These are phyloP conservation scores for Platerodrilus igneus DNA, from an alignment of 2,888 invertebrate genomes.

Conservation along the genomic window DNA sequence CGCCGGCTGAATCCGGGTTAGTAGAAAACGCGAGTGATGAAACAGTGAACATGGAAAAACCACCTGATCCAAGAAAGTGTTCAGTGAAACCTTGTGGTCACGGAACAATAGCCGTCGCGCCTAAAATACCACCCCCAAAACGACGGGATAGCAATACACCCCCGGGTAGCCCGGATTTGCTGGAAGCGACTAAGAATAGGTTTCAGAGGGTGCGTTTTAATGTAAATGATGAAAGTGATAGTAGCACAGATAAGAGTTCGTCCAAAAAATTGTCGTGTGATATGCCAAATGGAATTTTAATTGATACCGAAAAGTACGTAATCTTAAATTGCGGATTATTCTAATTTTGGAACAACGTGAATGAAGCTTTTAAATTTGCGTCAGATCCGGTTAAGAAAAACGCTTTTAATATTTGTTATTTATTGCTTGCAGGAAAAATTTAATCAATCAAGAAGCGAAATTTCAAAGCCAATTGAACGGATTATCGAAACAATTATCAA, in stretches of 20 bases:
- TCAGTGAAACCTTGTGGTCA: conserved; percentile 46
- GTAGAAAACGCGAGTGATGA: conserved; percentile 33
- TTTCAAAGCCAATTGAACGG: conserved; percentile 58
- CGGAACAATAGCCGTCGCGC: conserved; percentile 43
- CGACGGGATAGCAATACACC: conserved; percentile 37
- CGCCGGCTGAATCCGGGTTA: conserved; percentile 32
- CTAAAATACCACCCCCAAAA: conserved; percentile 34
- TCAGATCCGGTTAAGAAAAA: no score
- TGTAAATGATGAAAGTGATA: no score
- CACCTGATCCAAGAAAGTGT: conserved; percentile 11
- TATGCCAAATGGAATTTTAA: conserved; percentile 5
- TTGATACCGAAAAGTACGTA: conserved; percentile 15
- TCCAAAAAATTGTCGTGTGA: not conserved
- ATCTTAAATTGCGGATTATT: conserved; percentile 1
- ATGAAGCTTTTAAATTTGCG: no score
- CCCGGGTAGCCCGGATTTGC: conserved; percentile 41
- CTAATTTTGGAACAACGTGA: conserved; percentile 17
- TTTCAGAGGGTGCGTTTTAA: no score
- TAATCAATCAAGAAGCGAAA: conserved; percentile 58
- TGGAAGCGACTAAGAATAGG: no score
- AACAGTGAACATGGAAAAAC: conserved; percentile 21
- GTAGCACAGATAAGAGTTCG: no score
- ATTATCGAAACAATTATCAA: conserved; percentile 54
- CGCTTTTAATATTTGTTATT: conserved; percentile 7
- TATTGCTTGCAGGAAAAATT: conserved; percentile 54